Conservation (phyloP, 2,888 invertebrate genomes). For the Mythimna impura region DNA sequence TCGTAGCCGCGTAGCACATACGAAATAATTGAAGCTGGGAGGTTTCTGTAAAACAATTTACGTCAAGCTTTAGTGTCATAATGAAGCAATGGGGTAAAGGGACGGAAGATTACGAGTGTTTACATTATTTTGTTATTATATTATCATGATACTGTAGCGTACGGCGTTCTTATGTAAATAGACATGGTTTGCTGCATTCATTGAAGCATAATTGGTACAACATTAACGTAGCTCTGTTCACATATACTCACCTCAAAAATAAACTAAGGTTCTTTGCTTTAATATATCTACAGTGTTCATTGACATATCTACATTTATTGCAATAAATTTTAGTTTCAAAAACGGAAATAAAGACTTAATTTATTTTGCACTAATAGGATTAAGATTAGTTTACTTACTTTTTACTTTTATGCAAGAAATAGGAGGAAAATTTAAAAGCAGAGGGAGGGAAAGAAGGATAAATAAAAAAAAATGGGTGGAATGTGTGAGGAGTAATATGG, state of each 20-base stretch:
- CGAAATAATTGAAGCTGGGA: constrained; percentile 47
- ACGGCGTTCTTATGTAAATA: constrained; percentile 23
- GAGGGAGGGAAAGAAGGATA: too few species aligned
- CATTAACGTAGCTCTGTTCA: not conserved
- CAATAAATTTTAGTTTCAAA: not conserved
- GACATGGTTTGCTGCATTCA: constrained; percentile 8
- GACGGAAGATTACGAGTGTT: constrained; percentile 25
- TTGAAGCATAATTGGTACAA: not conserved
- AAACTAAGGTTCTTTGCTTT: not conserved
- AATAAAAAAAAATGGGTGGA: too few species aligned
- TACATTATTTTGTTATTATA: constrained; percentile 12
- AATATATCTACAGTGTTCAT: not conserved
- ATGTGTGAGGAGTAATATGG: too few species aligned
- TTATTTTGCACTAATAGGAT: too few species aligned
- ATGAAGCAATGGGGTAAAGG: constrained; percentile 36
- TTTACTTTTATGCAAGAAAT: too few species aligned
- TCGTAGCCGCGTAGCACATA: constrained; percentile 37
- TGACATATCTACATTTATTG: not conserved
- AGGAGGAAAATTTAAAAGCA: too few species aligned
- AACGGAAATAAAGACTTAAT: not conserved
- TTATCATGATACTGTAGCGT: constrained; percentile 20
- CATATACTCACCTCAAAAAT: not conserved
- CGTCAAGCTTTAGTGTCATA: constrained; percentile 31
- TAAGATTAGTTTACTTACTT: too few species aligned
- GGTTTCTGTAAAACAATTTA: constrained; percentile 53